Conservation (phyloP, 2,113 vertebrate genomes). For the Oreochromis aureus region DNA sequence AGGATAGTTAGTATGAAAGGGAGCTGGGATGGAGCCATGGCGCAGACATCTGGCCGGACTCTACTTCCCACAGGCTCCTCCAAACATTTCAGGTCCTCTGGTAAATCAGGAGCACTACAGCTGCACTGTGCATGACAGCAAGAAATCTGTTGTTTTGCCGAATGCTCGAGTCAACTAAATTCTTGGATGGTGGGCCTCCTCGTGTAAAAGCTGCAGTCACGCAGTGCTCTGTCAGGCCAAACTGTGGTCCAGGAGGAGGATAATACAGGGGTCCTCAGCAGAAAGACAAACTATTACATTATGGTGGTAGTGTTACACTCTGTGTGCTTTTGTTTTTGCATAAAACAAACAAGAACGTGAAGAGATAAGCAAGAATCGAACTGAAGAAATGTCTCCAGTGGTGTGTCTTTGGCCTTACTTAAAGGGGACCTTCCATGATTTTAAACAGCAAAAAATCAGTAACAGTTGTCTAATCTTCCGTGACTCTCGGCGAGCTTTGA, state of each 20-base stretch:
- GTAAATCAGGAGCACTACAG: constrained; percentile 32
- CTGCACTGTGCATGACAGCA: constrained; percentile 44
- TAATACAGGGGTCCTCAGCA: neutral
- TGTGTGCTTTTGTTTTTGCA: neutral
- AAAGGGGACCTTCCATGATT: neutral
- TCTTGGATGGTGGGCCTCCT: constrained; percentile 37
- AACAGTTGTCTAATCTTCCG: neutral
- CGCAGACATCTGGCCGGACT: constrained; percentile 41
- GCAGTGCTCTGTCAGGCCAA: constrained; percentile 38
- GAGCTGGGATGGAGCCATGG: constrained; percentile 6
- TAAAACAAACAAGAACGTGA: neutral
- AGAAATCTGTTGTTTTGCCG: constrained; percentile 51
- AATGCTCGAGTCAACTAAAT: constrained; percentile 10
- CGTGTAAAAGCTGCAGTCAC: constrained; percentile 41
- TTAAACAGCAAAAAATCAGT: neutral
- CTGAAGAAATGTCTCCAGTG: neutral
- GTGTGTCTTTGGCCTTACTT: neutral
- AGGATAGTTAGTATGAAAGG: neutral
- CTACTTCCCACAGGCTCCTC: constrained; percentile 17
- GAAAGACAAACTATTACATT: neutral
- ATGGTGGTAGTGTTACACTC: neutral
- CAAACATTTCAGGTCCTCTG: constrained; percentile 29
- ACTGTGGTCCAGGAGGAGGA: neutral
- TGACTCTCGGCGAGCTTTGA: neutral
- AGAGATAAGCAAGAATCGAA: neutral